Evolutionary conservation across 2,113 vertebrate species (phyloP), one percentile per base, ranked within the genome.

Genomic region (Mirounga angustirostris): DNA sequence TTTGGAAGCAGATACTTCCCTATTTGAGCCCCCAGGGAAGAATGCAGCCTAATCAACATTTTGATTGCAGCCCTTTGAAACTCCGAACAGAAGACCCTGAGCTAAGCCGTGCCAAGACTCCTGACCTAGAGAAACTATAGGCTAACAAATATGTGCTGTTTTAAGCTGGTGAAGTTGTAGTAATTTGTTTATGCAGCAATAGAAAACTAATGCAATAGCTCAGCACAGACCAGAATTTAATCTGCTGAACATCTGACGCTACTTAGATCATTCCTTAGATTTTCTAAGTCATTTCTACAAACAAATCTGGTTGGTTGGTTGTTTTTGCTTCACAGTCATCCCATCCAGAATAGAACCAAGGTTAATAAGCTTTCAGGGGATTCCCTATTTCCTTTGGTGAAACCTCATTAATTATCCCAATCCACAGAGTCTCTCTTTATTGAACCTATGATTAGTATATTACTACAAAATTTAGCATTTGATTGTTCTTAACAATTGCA

Each of bases 281-380:
- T 89, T 65, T 74, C 36, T 71, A 76, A 93, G 46, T 87, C 43
- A 73, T 58, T 89, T 95, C 46, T 71, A 71, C 33, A 79, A 89
- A 58, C 22, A 85, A 82, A 36, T 54, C 26, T 46, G 40, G 18
- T 11, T 90, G 26, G 80, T 85, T 74, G 11, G 40, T 76, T 87
- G 22, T 89, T 84, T 61, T 91, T 46, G 28, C 21, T 95, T 81
- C 28, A 84, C 26, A 83, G 28, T 95, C 76, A 84, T 56, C 9
- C 16, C 11, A 76, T 40, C 15, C 4, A 91, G 43, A 61, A 80
- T 18, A 96, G 46, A 93, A 86, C 12, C 52, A 78, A 92, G 8
- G 10, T 82, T 73, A 86, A 79, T 79, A 92, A 84, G 16, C 3
- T 30, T 87, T 80, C 26, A 58, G 8, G 28, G 52, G 28, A 74